These are phyloP conservation scores for Amia ocellicauda DNA, from an alignment of 2,113 vertebrate species.

Conservation along the genomic window DNA sequence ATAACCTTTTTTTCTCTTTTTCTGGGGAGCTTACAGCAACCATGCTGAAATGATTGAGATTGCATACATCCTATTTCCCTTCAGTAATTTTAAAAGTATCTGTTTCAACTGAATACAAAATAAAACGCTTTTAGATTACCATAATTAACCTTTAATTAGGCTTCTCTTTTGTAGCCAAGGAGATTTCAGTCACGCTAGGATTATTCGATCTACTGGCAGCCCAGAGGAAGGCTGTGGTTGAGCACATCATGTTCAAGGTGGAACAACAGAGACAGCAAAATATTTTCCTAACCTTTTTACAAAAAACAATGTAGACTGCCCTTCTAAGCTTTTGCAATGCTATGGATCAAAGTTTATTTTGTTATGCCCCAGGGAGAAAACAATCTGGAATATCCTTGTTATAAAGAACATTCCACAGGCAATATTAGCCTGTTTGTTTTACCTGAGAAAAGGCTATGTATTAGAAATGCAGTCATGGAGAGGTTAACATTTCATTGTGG, in stretches of 20 bases:
- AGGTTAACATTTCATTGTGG: too few relatives aligned
- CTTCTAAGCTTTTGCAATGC: too few relatives aligned
- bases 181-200: neutral
- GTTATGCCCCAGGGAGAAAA: too few relatives aligned
- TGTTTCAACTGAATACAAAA: neutral
- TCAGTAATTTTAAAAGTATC: neutral
- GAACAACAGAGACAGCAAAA: too few relatives aligned
- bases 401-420: too few relatives aligned
- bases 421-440: too few relatives aligned
- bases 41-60: neutral
- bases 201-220: neutral
- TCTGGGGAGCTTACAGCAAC: neutral
- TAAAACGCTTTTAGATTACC: slow-evolving; percentile 8
- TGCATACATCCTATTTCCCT: neutral
- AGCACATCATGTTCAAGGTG: neutral
- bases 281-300: too few relatives aligned
- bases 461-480: too few relatives aligned
- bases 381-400: too few relatives aligned
- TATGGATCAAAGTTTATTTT: too few relatives aligned
- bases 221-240: neutral
- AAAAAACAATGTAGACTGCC: too few relatives aligned
- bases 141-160: slow-evolving; percentile 1
- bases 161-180: neutral
- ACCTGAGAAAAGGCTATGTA: too few relatives aligned
- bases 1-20: neutral